Base-by-base conservation (phyloP, 2,888 invertebrate genomes). In the Reticulitermes lucifugus region DNA sequence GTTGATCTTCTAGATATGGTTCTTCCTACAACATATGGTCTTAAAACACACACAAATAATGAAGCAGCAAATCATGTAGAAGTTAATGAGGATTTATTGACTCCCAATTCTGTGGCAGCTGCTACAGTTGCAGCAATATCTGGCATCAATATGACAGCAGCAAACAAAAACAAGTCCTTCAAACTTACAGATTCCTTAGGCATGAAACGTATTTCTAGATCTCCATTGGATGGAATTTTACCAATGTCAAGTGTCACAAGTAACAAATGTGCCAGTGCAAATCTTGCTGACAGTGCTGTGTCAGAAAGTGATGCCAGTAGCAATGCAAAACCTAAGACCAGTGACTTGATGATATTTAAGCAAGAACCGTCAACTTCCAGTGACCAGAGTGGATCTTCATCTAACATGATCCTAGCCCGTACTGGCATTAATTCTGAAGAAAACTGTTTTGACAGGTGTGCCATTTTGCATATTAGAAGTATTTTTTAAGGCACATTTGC, bases 101-200 rank as follows among this genome's bases (percentile, higher is more conserved):
- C 29, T 80, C 51, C 81, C 35, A 46, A 70, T 75, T 71, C 85
- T 41, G 70, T 86, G 41, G 86, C 60, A 55, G 79, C 35, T 60
- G 84, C 84, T 18, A 83, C 85, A 43, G 70, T 85, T 65, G 86
- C 35, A 29, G 82, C 85, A 35, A 82, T 85, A 25, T 85, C 83
- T 65, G 86, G 82, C 43, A 73, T 85, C 35, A 85, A 73, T 79
- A 84, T 80, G 55, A 82, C 65, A 35, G 75, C 83, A n/a, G 79
- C 83, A 60, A 25, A 43, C n/a, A 70, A 70, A 70, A 70, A 70
- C 43, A n/a, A 81, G 41, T 46, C 46, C 9, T 77, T 22, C 14
- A 77, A n/a, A 77, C 41, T 5, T 46, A 4, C n/a, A 21, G 25
- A 14, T 46, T 77, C 46, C 4, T 9, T 25, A 46, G 41, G 12